Conservation (phyloP, 2,888 invertebrate species). For the Tinea semifulvella region DNA sequence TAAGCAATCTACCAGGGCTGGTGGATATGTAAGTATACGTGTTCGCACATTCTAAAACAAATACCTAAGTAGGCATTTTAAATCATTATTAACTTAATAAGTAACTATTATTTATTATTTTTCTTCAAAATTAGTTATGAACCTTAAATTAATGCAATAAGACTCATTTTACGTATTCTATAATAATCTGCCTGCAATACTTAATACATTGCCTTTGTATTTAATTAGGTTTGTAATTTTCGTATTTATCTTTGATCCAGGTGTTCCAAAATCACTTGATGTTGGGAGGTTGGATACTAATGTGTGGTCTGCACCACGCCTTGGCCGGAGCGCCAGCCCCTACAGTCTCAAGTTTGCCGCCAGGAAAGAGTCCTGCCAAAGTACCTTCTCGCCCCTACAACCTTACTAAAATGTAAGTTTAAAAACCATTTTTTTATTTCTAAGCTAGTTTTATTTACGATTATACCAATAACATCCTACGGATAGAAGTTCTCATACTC, state of each 20-base stretch:
- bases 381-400: conserved; percentile 50
- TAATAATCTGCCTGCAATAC: too few relatives aligned
- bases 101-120: too few relatives aligned
- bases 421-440: background rate
- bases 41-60: background rate
- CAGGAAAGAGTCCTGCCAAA: conserved; percentile 54
- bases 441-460: too few relatives aligned
- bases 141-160: too few relatives aligned
- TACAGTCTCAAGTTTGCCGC: conserved; percentile 25
- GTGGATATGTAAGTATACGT: conserved; percentile 78
- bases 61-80: background rate
- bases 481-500: too few relatives aligned
- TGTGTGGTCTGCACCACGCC: conserved; percentile 87
- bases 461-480: too few relatives aligned
- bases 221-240: too few relatives aligned
- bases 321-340: conserved; percentile 72
- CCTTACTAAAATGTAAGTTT: conserved; percentile 52
- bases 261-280: conserved; percentile 89
- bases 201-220: too few relatives aligned
- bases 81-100: background rate
- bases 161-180: too few relatives aligned
- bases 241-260: too few relatives aligned
- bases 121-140: too few relatives aligned
- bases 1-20: conserved; percentile 85
- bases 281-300: conserved; percentile 87